Conservation (phyloP, 1,140 invertebrate species). For the Choristoneura fumiferana region DNA sequence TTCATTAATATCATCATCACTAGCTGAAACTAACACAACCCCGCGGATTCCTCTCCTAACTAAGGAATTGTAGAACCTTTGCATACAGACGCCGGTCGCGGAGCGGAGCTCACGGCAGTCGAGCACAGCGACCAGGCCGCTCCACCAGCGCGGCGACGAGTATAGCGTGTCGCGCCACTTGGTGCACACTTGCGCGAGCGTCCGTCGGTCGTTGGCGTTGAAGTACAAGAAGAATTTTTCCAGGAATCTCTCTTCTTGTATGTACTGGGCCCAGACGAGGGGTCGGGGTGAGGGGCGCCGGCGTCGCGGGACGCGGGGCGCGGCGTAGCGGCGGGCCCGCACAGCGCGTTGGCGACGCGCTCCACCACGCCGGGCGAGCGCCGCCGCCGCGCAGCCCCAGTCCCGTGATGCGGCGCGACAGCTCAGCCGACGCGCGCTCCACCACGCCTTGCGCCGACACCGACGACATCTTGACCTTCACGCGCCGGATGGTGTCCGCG, state of each 20-base stretch:
- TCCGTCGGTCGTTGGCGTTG: constrained; percentile 85
- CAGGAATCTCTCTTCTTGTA: constrained; percentile 91
- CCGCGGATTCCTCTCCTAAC: constrained; percentile 92
- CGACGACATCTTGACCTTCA: constrained; percentile 77
- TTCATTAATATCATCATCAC: constrained; percentile 93
- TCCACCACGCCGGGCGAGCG: constrained; percentile 84
- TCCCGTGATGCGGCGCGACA: constrained; percentile 92
- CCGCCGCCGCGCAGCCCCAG: constrained; percentile 86
- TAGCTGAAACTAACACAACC: constrained; percentile 89
- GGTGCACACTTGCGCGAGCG: constrained; percentile 89
- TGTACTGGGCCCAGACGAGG: constrained; percentile 85
- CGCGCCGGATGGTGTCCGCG: constrained; percentile 70
- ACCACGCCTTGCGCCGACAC: constrained; percentile 90
- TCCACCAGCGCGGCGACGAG: constrained; percentile 90
- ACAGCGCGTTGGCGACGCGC: constrained; percentile 90
- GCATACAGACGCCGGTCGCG: constrained; percentile 82
- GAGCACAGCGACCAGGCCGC: constrained; percentile 88
- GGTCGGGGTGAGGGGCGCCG: constrained; percentile 39
- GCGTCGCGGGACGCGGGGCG: constrained; percentile 20
- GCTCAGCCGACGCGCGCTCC: constrained; percentile 91
- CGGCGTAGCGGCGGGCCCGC: constrained; percentile 79
- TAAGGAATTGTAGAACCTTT: constrained; percentile 89
- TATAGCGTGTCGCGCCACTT: constrained; percentile 93
- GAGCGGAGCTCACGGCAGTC: constrained; percentile 88
- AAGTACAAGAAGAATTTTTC: constrained; percentile 92